Base-by-base conservation (phyloP, 2,797 vertebrate genomes). In the Sphaeramia orbicularis region DNA sequence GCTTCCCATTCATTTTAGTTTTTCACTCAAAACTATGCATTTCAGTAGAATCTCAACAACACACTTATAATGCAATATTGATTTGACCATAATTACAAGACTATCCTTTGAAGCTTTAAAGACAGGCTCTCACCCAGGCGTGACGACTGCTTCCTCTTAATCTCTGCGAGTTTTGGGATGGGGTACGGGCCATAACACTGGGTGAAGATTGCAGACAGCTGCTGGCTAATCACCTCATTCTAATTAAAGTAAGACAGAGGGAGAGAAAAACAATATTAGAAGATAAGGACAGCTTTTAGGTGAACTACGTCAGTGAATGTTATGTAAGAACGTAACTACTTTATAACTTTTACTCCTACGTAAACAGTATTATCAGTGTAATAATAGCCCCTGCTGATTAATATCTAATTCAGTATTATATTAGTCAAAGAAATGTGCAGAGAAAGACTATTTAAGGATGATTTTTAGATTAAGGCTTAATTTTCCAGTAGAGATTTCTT, bases 181-280 rank as follows among this genome's bases (percentile, higher is more conserved):
- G 94, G 95, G 65, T 95, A 95, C 0, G 94, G 94, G 10, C 95
- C 94, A 1, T 95, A 95, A 76, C 95, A 95, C 85, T 95, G 93
- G 42, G 93, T 94, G 74, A 95, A 94, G 77, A 95, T 94, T 4
- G 90, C 90, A 9, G 93, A 86, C 72, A 95, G 84, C 88, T 94
- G 94, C 87, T 95, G 94, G 83, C 93, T 94, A 80, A 95, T 94
- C 74, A 94, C 93, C 83, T 95, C 93, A 51, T 94, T 95, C 95
- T 95, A 84, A 81, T 7, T 54, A 73, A 64, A 73, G 56, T 81
- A 32, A 71, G 47, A 73, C 59, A 84, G 35, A 66, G 47, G 47
- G 53, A 67, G 54, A 66, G 27, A 10, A 44, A 51, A 21, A 65
- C 53, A 74, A 35, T 32, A 76, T 74, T 10, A 67, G 45, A 64